Evolutionary conservation across 2,888 invertebrate species (phyloP), one percentile per base, ranked within the genome.

Genomic region (Creontiades dilutus): DNA sequence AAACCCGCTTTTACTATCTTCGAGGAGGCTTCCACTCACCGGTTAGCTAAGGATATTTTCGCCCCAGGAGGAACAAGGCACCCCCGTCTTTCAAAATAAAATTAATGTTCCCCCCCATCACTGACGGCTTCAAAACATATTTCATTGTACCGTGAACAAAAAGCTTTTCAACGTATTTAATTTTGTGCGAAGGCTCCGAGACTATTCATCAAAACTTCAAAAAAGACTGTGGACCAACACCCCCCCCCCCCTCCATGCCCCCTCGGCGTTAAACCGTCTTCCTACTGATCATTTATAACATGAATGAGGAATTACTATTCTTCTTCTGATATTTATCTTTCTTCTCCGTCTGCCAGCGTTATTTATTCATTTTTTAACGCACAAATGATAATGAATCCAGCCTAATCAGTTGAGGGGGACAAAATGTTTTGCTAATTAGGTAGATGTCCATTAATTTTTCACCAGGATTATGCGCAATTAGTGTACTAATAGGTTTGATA

Each of bases 131-230:
- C 78, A 88, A 28, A 88, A 88, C 88, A 88, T 88, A 88, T 88
- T 88, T 88, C 88, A 88, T 88, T 88, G 88, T 55, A 76, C 78
- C 88, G 88, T 88, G 78, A 88, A 88, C 88, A 88, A 88, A 88
- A 80, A 88, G 88, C 88, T 88, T 88, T 88, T 88, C 88, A 88
- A 78, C 88, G 88, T 78, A 88, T 88, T 88, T 88, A 88, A 88
- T 88, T 88, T 80, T 16, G 46, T 61, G 80, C 78, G 61, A 76
- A 68, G 68, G 80, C 27, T 88, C 61, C 61, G 68, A 37, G 48
- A 80, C 88, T 46, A 88, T 88, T 88, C 55, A 88, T 88, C 88
- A 88, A 78, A 88, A 88, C 88, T 48, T 78, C 78, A 88, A 88
- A 88, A 88, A 88, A 88, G 88, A 46, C 88, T 80, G 88, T 88